These are phyloP conservation scores for Leucoraja erinaceus DNA, from an alignment of 2,113 vertebrate species.

Conservation along the genomic window DNA sequence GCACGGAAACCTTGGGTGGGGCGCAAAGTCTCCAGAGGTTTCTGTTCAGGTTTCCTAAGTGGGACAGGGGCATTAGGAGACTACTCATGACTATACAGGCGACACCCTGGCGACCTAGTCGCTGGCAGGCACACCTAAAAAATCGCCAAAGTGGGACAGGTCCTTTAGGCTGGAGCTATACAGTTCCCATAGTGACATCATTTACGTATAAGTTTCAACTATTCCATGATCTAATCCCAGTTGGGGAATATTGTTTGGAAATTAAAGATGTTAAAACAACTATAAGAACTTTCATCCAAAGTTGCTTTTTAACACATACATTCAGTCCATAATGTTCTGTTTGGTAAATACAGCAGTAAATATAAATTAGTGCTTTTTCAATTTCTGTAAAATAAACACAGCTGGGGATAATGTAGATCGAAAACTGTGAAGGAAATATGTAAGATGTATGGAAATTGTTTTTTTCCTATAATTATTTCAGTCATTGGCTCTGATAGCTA, in stretches of 20 bases:
- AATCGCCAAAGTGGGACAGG: no score
- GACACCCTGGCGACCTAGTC: no score
- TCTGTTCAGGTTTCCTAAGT: no score
- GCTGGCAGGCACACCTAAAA: no score
- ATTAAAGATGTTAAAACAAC: background rate
- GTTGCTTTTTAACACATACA: background rate
- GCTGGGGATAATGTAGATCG: background rate
- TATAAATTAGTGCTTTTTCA: background rate
- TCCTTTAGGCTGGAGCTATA: no score
- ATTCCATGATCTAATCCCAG: background rate
- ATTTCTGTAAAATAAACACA: background rate
- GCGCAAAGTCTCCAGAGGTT: no score
- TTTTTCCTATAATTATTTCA: background rate
- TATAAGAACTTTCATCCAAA: background rate
- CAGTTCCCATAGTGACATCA: no score
- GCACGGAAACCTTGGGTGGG: no score
- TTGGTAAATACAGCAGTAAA: background rate
- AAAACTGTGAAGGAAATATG: background rate
- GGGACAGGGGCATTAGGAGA: no score
- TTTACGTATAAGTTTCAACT: no score
- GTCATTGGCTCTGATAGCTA: background rate
- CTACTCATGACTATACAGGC: no score
- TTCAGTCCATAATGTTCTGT: background rate
- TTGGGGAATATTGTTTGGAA: background rate
- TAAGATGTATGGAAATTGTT: background rate